These are phyloP conservation scores for Allolobophora icterica DNA, from an alignment of 2,888 invertebrate species.

Conservation along the genomic window DNA sequence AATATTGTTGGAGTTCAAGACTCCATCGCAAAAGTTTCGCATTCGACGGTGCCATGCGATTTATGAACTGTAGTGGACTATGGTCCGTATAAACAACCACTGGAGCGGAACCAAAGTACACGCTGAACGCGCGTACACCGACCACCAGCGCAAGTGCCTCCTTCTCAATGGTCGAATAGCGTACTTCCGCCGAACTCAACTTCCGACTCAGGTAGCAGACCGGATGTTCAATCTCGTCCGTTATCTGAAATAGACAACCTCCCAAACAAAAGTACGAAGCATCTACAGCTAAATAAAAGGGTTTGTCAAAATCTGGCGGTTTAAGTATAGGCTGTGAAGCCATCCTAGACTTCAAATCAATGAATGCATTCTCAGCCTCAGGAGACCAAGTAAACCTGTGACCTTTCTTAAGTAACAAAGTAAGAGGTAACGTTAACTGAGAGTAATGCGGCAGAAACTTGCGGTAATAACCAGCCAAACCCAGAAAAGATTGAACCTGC, in stretches of 20 bases:
- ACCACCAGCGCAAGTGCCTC: not conserved
- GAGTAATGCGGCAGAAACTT: too few relatives aligned
- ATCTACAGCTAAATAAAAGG: not conserved
- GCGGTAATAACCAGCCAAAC: not conserved
- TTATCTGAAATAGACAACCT: not conserved
- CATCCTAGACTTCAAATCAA: not conserved
- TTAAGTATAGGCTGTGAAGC: not conserved
- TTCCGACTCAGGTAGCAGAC: not conserved
- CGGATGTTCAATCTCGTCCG: not conserved
- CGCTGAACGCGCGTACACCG: not conserved
- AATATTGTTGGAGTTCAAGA: not conserved
- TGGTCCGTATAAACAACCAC: not conserved
- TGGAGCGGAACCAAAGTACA: not conserved
- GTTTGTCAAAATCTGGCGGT: not conserved
- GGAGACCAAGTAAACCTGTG: not conserved
- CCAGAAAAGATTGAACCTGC: not conserved
- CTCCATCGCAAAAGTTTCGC: not conserved
- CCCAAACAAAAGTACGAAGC: not conserved
- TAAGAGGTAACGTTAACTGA: too few relatives aligned
- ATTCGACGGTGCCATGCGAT: not conserved
- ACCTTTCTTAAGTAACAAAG: too few relatives aligned
- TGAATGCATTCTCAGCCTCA: not conserved
- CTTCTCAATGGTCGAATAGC: not conserved
- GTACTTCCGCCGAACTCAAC: not conserved
- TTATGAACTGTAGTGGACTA: not conserved